Conservation (phyloP, 2,888 invertebrate genomes). For the Lithophane semibrunnea region DNA sequence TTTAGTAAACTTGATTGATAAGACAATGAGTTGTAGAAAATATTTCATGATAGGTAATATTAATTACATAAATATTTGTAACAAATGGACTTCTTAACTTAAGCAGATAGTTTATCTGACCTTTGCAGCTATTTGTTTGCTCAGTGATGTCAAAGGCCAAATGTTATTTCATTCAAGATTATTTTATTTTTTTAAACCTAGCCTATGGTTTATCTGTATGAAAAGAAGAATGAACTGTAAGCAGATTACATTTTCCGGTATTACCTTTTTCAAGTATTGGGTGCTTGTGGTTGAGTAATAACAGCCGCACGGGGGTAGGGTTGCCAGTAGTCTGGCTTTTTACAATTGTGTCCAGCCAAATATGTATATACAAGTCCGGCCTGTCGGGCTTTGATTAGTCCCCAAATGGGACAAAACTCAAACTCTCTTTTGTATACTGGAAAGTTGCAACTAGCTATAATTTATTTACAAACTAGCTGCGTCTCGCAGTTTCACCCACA, state of each 20-base stretch:
- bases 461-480: too few relatives aligned
- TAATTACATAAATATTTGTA: slow-evolving; percentile 45
- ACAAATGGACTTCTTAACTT: slow-evolving; percentile 32
- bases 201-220: slow-evolving; percentile 10
- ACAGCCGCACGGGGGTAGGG: too few relatives aligned
- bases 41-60: slow-evolving; percentile 24
- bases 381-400: too few relatives aligned
- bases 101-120: slow-evolving; percentile 52
- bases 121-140: slow-evolving; percentile 41
- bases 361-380: too few relatives aligned
- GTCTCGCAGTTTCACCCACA: too few relatives aligned
- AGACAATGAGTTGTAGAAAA: slow-evolving; percentile 10
- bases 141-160: slow-evolving; percentile 43
- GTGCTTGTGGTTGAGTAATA: too few relatives aligned
- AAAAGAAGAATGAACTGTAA: slow-evolving; percentile 30
- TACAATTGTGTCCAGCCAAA: too few relatives aligned
- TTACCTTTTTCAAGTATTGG: background rate
- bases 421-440: too few relatives aligned
- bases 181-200: slow-evolving; percentile 28
- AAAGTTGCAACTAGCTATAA: too few relatives aligned
- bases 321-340: too few relatives aligned
- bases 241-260: background rate
- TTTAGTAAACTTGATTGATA: slow-evolving; percentile 7
- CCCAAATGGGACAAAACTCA: too few relatives aligned
- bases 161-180: slow-evolving; percentile 40